A percentile compares a stretch with the other conserved stretches of the same genome.
Conservation (phyloP, 2,113 vertebrate genomes). For the Zapornia atra region DNA sequence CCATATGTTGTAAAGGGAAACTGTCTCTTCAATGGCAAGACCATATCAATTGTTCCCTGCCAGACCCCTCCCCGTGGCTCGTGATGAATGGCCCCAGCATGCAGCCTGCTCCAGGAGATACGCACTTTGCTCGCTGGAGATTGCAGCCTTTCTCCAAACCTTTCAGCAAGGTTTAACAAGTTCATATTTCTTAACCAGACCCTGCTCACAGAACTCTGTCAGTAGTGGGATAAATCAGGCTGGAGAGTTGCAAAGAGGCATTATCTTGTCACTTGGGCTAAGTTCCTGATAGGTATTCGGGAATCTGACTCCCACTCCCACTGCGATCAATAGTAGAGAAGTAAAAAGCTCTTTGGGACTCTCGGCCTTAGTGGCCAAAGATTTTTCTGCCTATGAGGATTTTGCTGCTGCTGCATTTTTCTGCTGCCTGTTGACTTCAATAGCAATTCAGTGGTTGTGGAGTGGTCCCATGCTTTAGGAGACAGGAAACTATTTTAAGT, state of each 20-base stretch:
- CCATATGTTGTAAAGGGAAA: slow-evolving; percentile 57
- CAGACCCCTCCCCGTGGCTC: slow-evolving; percentile 14
- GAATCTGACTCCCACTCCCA: not conserved
- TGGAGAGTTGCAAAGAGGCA: slow-evolving; percentile 19
- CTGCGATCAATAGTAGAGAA: not conserved
- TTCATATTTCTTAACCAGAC: slow-evolving; percentile 64
- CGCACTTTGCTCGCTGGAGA: slow-evolving; percentile 17
- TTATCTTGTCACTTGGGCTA: slow-evolving; percentile 36
- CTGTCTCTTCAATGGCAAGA: slow-evolving; percentile 58
- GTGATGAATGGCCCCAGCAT: slow-evolving; percentile 65
- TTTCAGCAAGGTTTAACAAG: slow-evolving; percentile 69
- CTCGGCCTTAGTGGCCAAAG: not conserved
- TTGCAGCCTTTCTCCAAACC: slow-evolving; percentile 52
- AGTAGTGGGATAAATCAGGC: slow-evolving; percentile 49
- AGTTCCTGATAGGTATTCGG: not conserved
- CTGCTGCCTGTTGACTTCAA: not conserved
- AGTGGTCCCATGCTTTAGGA: not conserved
- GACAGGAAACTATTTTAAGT: not conserved
- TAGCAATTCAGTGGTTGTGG: not conserved
- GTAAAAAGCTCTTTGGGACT: not conserved
- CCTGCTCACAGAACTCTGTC: not conserved
- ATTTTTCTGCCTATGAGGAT: not conserved
- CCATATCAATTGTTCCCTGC: slow-evolving; percentile 44
- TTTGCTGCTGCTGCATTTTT: not conserved
- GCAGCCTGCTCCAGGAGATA: slow-evolving; percentile 39